Evolutionary conservation across 2,797 vertebrate species (phyloP), one percentile per base, ranked within the genome.

Genomic region (Acomys russatus): DNA sequence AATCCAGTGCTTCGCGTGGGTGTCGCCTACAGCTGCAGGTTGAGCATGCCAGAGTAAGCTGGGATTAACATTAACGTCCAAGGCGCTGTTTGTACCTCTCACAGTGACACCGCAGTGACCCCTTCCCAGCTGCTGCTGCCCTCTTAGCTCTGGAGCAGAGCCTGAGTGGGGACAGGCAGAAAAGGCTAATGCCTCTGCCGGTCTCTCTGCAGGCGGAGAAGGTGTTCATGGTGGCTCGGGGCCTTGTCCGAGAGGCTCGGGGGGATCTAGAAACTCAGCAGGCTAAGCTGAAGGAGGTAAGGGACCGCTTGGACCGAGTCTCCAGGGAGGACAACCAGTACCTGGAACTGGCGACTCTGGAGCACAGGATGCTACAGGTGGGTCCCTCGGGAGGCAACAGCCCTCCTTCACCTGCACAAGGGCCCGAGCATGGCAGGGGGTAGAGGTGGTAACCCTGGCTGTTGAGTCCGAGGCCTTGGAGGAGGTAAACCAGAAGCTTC

Each of bases 301-400:
- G 99, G 88, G 99, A 99, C 98, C 99, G 99, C n/a, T 98, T 99
- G 97, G 99, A 99, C 97, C 97, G 99, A 7, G 99, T 99, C 78
- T 99, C 99, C 82, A 99, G 99, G 78, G 99, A 99, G 90, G 99
- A 99, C 96, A 98, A 98, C 17, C 99, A 99, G 93, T 99, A 99
- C 97, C 98, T 99, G 97, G 99, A 99, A 82, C 98, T 99, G 96
- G 99, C 99, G 25, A 99, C 99, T 0, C 96, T 99, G 98, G 99
- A 99, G 94, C 99, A 99, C 98, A 99, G 99, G 89, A 97, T 99
- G 97, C 98, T 99, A 96, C 99, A 99, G 99, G 99, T 99, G 97
- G 96, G 98, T 3, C 33, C 22, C 11, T 44, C 11, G 5, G 63
- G 94, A 56, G 66, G 28, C 70, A 88, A 23, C 70, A 85, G 59